These are phyloP conservation scores for Drosophila fungiperda DNA, from an alignment of 2,888 invertebrate genomes.

Conservation along the genomic window DNA sequence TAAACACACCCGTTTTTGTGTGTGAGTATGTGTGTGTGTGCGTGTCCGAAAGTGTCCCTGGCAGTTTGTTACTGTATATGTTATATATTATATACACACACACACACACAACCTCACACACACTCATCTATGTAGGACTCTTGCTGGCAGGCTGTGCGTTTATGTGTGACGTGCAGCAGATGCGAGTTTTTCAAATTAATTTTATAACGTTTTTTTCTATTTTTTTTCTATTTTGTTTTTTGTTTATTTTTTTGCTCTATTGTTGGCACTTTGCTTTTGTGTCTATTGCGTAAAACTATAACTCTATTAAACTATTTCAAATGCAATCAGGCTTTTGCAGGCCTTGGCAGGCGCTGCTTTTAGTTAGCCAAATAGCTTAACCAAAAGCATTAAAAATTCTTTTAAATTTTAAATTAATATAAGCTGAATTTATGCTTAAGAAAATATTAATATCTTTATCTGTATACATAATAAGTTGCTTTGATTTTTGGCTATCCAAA, in stretches of 20 bases:
- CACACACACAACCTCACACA: background rate
- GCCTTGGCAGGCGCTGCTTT: conserved; percentile 11
- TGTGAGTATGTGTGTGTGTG: conserved; percentile 4
- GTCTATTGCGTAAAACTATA: conserved; percentile 19
- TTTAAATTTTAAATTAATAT: background rate
- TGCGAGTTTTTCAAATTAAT: conserved; percentile 79
- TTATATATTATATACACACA: conserved; percentile 6
- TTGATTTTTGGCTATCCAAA: background rate
- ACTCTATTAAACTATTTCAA: conserved; percentile 30
- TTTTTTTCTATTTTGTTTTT: background rate
- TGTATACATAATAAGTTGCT: background rate
- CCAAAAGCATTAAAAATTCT: background rate
- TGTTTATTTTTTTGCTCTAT: conserved; percentile 19
- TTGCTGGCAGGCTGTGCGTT: conserved; percentile 21
- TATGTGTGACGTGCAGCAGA: conserved; percentile 75
- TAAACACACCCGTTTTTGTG: background rate
- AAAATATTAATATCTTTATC: background rate
- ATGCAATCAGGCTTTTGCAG: conserved; percentile 40
- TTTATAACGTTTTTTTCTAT: conserved; percentile 63
- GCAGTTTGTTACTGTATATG: conserved; percentile 60
- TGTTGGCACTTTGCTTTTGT: conserved; percentile 15
- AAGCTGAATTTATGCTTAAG: background rate
- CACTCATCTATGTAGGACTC: conserved; percentile 3
- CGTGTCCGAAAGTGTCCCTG: conserved; percentile 40
- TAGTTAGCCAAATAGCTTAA: background rate